Evolutionary conservation across 1,140 invertebrate species (phyloP).

Genomic region (Hylaeus volcanicus): DNA sequence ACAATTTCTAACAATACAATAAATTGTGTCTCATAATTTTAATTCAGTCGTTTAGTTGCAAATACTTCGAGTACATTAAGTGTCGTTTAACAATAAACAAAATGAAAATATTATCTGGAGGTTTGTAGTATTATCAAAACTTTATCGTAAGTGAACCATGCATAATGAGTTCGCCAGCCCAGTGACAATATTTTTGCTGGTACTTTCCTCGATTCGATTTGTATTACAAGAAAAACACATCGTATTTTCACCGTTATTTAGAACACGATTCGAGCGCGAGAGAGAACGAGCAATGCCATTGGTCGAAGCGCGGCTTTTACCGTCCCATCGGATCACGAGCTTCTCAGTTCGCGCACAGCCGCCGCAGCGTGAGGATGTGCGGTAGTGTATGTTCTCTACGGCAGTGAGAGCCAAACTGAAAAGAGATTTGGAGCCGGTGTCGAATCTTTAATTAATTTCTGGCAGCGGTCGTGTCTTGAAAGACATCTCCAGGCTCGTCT

Average conservation of each 20-base stretch:
- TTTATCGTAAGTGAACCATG: no score
- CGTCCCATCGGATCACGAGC: conserved; percentile 6
- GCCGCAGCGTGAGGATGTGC: conserved; percentile 29
- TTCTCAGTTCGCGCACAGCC: conserved; percentile 56
- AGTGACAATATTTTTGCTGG: no score
- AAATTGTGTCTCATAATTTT: no score
- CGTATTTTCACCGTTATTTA: not conserved
- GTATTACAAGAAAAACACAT: not conserved
- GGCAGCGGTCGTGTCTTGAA: not conserved
- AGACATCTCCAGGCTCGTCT: no score
- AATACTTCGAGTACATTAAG: no score
- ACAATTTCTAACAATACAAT: no score
- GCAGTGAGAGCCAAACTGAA: not conserved
- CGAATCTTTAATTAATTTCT: not conserved
- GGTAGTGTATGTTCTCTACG: not conserved
- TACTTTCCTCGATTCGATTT: no score
- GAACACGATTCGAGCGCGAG: not conserved
- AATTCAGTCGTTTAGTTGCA: no score
- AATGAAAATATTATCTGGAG: no score
- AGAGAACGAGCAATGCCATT: conserved; percentile 16
- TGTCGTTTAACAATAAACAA: no score
- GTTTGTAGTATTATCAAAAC: no score
- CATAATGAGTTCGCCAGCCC: no score
- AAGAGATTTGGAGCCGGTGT: not conserved
- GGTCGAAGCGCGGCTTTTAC: conserved; percentile 4